Base-by-base conservation (phyloP, 2,113 vertebrate species). In the Ciconia stormi region DNA sequence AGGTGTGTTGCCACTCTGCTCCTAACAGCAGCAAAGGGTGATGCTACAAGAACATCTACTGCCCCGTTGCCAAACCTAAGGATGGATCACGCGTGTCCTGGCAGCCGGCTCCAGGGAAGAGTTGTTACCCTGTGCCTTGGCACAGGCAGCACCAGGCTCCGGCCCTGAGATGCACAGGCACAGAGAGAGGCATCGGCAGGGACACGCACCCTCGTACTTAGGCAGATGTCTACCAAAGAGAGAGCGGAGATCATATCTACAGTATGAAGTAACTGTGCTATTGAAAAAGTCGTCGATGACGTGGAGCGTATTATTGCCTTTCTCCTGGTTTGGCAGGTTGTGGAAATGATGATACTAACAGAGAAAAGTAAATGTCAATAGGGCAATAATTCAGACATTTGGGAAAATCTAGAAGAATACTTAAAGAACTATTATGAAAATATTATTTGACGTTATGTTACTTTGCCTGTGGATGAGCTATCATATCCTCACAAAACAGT, bases 41-140 rank as follows among this genome's bases (percentile, higher is more conserved):
- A 47, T 61, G 55, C n/a, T 55, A 5, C 44, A 38, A 8, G 58
- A 55, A 13, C 36, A 22, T 13, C 29, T 42, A 2, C 23, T 13
- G 18, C 72, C 56, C 42, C n/a, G 3, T 1, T 16, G 18, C 40
- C 53, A 42, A 19, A 27, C 17, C 26, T 32, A 73, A 56, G 46
- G 58, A 36, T 11, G 26, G 7, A 9, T 7, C 56, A 17, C 0
- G 0, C 1, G 0, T 5, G 0, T 16, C 38, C 62, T 21, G 11
- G 63, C 47, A 42, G 44, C 13, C 10, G 10, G 38, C 21, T 36
- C 14, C 23, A 8, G 42, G 79, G 52, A 1, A 74, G 13, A 38
- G 11, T 5, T 9, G 40, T 32, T 11, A 42, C 20, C 63, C 72
- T 4, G 0, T 3, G 2, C 13, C 71, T 58, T 4, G 38, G 70